phyloP scores from a whole-genome alignment of 2,113 vertebrate species.

The Brachypodius melanocephalos region DNA sequence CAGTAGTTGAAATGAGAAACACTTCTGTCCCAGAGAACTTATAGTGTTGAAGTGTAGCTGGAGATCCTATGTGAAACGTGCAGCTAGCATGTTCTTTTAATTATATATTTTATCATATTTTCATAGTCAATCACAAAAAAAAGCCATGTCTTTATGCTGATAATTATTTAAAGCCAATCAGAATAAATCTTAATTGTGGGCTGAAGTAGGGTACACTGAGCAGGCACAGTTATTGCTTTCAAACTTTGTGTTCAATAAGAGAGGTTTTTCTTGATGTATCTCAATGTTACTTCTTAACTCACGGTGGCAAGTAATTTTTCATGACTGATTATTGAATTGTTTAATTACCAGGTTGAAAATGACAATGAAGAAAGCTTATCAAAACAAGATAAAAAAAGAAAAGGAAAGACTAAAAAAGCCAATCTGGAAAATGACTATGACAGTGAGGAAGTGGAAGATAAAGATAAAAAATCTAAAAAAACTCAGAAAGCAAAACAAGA shows the following conservation, averaged over 20 bases:
- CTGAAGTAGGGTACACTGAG: background rate
- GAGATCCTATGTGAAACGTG: background rate
- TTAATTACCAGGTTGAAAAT: constrained; percentile 77
- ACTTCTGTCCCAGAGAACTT: background rate
- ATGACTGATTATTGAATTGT: background rate
- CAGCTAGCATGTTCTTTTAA: background rate
- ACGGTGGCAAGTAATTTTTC: background rate
- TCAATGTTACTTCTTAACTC: background rate
- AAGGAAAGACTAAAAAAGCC: constrained; percentile 82
- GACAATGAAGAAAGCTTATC: constrained; percentile 75
- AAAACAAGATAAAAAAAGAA: constrained; percentile 93
- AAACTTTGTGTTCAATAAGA: background rate
- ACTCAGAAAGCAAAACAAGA: constrained; percentile 67
- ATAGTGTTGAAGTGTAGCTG: background rate
- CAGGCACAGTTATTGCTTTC: background rate
- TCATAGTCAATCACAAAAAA: background rate
- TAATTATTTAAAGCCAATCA: background rate
- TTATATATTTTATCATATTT: background rate
- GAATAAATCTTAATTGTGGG: background rate
- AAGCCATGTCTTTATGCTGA: background rate
- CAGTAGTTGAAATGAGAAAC: background rate
- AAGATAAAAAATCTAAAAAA: constrained; percentile 75
- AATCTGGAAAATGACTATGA: constrained; percentile 81
- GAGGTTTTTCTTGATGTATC: background rate
- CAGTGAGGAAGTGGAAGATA: constrained; percentile 75